Conservation (phyloP, 1,140 invertebrate genomes). For the Idris sp. region DNA sequence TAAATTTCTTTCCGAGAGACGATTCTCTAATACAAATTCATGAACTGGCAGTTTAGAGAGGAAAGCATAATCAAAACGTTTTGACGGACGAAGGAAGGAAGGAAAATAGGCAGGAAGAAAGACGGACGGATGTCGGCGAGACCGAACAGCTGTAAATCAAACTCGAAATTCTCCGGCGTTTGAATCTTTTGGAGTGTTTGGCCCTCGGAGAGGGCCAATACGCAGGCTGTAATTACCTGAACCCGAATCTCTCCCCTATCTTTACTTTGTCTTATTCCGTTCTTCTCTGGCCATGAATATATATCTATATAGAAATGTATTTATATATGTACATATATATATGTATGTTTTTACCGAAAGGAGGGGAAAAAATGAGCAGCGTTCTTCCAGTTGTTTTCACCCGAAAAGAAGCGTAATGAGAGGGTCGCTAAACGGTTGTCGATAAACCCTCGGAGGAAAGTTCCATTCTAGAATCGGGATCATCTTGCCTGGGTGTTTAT, state of each 20-base stretch:
- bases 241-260: constrained; percentile 43
- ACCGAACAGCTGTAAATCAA: constrained; percentile 76
- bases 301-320: constrained; percentile 6
- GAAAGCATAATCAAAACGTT: constrained; percentile 74
- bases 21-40: constrained; percentile 77
- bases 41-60: constrained; percentile 75
- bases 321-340: constrained; percentile 22
- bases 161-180: constrained; percentile 70
- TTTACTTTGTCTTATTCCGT: constrained; percentile 32
- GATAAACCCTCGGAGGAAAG: constrained; percentile 62
- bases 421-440: constrained; percentile 62
- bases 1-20: constrained; percentile 68
- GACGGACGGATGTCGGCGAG: constrained; percentile 61
- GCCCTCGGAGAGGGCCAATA: constrained; percentile 35
- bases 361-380: constrained; percentile 65
- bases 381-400: constrained; percentile 65
- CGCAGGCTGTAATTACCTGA: constrained; percentile 61
- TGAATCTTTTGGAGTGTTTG: constrained; percentile 64
- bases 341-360: constrained; percentile 52
- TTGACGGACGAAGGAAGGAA: constrained; percentile 64
- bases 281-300: constrained; percentile 6
- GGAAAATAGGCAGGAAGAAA: constrained; percentile 60
- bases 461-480: constrained; percentile 55
- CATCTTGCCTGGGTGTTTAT: constrained; percentile 54
- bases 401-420: constrained; percentile 65